Evolutionary conservation across 92 coral and sea anemone species (phyloP), one percentile per base, ranked within the genome.

Genomic region (Meandrina meandrites): DNA sequence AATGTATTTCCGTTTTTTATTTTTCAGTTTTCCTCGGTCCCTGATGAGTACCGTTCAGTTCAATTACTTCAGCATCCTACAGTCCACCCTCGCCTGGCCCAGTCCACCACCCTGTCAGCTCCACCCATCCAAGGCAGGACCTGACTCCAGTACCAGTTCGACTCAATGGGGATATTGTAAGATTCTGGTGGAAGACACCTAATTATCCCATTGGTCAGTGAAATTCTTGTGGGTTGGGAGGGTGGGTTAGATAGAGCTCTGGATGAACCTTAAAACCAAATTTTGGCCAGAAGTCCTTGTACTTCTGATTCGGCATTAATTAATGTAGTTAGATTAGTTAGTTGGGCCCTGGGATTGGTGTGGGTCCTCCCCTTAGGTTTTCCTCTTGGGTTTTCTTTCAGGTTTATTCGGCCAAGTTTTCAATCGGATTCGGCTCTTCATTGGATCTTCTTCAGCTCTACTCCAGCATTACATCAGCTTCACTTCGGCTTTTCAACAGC

Each of bases 221-320:
- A 60, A 48, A 60, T 60, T 60, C 68, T 60, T 24, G 68, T 24
- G 68, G 68, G 68, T 60, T 60, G 68, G 68, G 68, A 60, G 68
- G 68, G 68, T 22, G 68, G 68, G 68, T 60, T 60, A 60, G 1
- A 22, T 60, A 60, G 31, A 60, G 68, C 68, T 60, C 68, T 60
- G 68, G 68, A 22, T 60, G 68, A 24, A 60, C 68, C 68, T 60
- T 60, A 60, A 57, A 60, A 60, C 68, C 68, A 60, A 60, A 60
- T 60, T 60, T 22, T 30, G 3, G 30, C 68, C 68, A 60, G 68
- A 60, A 60, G 68, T 24, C 68, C n/a, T 7, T 22, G 28, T 60
- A 24, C 68, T 60, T 60, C 68, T 60, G 68, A 60, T 60, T 60
- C 68, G 30, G 14, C 11, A 19, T 60, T 57, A 57, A 18, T 22